A percentile compares a stretch with the other conserved stretches of the same genome.
Evolutionary conservation across 2,888 invertebrate genomes (phyloP).

Genomic region (Heliconius charithonia): DNA sequence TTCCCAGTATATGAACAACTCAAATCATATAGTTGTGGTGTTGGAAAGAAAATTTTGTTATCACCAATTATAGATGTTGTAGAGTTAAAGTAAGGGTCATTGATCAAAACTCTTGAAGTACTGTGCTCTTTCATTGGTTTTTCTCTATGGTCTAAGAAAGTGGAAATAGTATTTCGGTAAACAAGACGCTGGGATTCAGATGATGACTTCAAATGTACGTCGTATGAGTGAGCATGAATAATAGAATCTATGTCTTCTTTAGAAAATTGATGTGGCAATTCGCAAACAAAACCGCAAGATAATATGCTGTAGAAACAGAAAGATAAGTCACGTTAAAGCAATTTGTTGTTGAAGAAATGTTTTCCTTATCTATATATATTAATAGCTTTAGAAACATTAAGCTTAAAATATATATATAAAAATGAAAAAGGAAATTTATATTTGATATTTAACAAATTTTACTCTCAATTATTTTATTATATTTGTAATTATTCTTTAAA

Average conservation of each 20-base stretch:
- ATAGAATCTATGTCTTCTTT: constrained; percentile 75
- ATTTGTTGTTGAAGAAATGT: constrained; percentile 20
- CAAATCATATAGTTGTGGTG: constrained; percentile 79
- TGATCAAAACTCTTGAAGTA: constrained; percentile 80
- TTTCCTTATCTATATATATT: constrained; percentile 30
- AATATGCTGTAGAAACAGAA: constrained; percentile 63
- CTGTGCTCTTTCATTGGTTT: constrained; percentile 77
- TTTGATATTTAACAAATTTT: background rate
- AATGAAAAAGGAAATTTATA: background rate
- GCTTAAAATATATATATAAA: background rate
- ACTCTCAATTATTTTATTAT: too few species aligned
- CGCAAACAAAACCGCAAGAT: constrained; percentile 85
- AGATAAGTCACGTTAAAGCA: constrained; percentile 34
- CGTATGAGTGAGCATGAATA: constrained; percentile 80
- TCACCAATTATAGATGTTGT: constrained; percentile 83
- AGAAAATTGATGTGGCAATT: constrained; percentile 68
- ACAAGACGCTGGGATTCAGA: constrained; percentile 66
- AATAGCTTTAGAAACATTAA: background rate
- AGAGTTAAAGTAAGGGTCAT: constrained; percentile 83
- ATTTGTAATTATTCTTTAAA: background rate
- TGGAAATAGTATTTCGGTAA: constrained; percentile 72
- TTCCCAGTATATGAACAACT: constrained; percentile 65
- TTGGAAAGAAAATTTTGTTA: constrained; percentile 85
- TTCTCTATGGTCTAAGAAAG: constrained; percentile 57
- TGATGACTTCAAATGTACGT: constrained; percentile 77